Percentiles rank a stretch among this genome's conserved stretches.
phyloP scores from a whole-genome alignment of 1,140 invertebrate species.

The Temnothorax curvispinosus region DNA sequence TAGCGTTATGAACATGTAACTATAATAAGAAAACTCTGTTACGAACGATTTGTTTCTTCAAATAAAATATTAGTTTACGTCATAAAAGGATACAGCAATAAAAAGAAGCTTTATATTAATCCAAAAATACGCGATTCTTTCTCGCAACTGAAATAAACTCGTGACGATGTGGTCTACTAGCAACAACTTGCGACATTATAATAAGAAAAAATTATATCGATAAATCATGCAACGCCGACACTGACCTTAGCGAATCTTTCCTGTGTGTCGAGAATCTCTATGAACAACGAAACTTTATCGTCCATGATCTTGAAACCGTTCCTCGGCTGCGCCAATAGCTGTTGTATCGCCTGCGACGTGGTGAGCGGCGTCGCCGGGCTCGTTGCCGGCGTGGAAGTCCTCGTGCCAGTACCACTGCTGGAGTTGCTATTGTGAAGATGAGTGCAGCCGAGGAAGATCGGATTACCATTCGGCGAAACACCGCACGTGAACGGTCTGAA shows the following conservation, averaged over 20 bases:
- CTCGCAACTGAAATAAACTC: not conserved
- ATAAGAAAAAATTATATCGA: not conserved
- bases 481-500: slow-evolving; percentile 85
- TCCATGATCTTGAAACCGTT: slow-evolving; percentile 91
- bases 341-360: slow-evolving; percentile 88
- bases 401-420: slow-evolving; percentile 72
- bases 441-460: slow-evolving; percentile 85
- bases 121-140: not conserved
- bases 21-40: not conserved
- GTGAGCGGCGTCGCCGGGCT: slow-evolving; percentile 86
- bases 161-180: not conserved
- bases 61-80: not conserved
- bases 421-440: slow-evolving; percentile 80
- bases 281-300: slow-evolving; percentile 91
- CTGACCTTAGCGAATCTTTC: slow-evolving; percentile 92
- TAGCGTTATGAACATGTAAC: not conserved
- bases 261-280: slow-evolving; percentile 93
- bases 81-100: not conserved
- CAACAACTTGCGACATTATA: not conserved
- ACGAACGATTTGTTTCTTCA: not conserved
- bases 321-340: slow-evolving; percentile 88
- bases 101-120: not conserved
- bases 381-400: slow-evolving; percentile 84
- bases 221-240: slow-evolving; percentile 44
- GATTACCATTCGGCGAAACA: slow-evolving; percentile 84